Evolutionary conservation across 1,140 invertebrate species (phyloP), one percentile per base, ranked within the genome.

Genomic region (Holotrichia oblita): DNA sequence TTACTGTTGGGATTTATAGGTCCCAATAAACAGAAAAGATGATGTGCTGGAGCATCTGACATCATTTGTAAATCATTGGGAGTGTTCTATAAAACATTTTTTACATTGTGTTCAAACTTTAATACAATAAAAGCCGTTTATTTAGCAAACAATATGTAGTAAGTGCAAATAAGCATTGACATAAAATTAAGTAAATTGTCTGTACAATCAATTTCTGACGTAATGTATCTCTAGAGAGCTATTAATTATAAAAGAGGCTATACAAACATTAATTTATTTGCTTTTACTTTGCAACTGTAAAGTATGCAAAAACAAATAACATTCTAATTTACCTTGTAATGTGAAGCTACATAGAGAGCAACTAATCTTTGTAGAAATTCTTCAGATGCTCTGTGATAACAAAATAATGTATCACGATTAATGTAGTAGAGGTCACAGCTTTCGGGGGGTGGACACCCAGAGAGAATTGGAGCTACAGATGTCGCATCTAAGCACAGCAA

Each of bases 21-120:
- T 0, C 96, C 96, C 73, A 99, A 89, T 14, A 99, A 88, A 84
- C 97, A 98, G 89, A 99, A 99, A 20, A 99, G 86, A 87, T 99
- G 96, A 89, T 99, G 98, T 4, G 97, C 97, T 0, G 98, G 98
- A 9, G 98, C 98, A 90, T 99, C 99, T 10, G 98, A 98, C 88
- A 99, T 92, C 92, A 99, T 94, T 90, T 99, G 98, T 9, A 99
- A 89, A 89, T 99, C 99, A 90, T 99, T 99, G 0, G 99, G 99
- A 77, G 94, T 97, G 88, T 99, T 99, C 92, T 96, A n/a, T n/a
- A n/a, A n/a, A n/a, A n/a, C n/a, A n/a, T n/a, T n/a, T n/a, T n/a
- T n/a, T n/a, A n/a, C n/a, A n/a, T n/a, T n/a, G n/a, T n/a, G n/a
- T n/a, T n/a, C n/a, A n/a, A n/a, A n/a, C n/a, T n/a, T n/a, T n/a